Conservation (phyloP, 2,797 vertebrate genomes). For the Tragelaphus oryx region DNA sequence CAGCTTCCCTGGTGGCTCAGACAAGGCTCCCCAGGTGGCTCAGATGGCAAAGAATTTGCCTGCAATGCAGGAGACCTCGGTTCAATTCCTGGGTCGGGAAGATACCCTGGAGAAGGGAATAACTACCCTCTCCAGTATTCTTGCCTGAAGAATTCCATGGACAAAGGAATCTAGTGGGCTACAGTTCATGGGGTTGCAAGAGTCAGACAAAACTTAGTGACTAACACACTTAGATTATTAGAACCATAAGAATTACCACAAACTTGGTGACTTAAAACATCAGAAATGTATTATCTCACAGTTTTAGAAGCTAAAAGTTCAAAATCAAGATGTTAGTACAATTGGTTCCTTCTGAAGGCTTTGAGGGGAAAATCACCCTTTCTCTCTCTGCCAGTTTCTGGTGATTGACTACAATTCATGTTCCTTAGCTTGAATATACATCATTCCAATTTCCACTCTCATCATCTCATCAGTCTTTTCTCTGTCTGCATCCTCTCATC, state of each 20-base stretch:
- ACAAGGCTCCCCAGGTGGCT: background rate
- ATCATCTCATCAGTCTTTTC: background rate
- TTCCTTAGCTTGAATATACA: background rate
- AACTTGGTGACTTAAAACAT: background rate
- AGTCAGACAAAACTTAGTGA: background rate
- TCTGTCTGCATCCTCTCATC: background rate
- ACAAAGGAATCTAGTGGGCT: background rate
- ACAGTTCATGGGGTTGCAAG: background rate
- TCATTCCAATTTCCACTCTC: background rate
- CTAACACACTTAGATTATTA: background rate
- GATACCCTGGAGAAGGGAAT: background rate
- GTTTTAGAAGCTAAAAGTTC: background rate
- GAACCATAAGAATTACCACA: background rate
- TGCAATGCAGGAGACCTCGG: background rate
- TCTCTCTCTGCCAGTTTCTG: background rate
- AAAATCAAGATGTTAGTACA: background rate
- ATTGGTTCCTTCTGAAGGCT: background rate
- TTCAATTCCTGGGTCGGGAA: background rate
- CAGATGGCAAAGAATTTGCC: background rate
- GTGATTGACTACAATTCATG: background rate
- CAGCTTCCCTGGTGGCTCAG: background rate
- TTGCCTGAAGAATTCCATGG: background rate
- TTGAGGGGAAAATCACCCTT: background rate
- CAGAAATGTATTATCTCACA: background rate
- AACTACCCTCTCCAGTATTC: background rate